Percentiles rank a stretch among this genome's conserved stretches.
These are phyloP conservation scores for Phortica magna DNA, from an alignment of 2,888 invertebrate species.

Conservation along the genomic window DNA sequence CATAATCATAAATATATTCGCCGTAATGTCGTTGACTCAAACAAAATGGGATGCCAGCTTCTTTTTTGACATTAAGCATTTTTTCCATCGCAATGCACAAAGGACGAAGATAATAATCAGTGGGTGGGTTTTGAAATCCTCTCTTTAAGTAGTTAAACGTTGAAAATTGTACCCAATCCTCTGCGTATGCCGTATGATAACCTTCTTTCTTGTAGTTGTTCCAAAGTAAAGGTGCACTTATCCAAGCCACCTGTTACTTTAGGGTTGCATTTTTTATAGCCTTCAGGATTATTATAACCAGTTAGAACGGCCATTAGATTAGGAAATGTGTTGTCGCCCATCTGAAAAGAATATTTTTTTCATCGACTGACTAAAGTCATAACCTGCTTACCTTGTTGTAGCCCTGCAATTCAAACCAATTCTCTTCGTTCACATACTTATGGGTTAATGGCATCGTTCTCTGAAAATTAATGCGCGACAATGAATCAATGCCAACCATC, in stretches of 20 bases:
- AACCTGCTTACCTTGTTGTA: slow-evolving; percentile 79
- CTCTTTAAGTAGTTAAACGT: too few relatives aligned
- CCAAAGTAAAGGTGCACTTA: slow-evolving; percentile 87
- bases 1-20: slow-evolving; percentile 84
- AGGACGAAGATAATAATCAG: slow-evolving; percentile 89
- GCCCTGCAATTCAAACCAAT: too few relatives aligned
- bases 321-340: slow-evolving; percentile 93
- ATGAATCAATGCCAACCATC: too few relatives aligned
- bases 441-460: too few relatives aligned
- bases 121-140: slow-evolving; percentile 86
- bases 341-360: slow-evolving; percentile 76
- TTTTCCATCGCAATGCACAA: slow-evolving; percentile 84
- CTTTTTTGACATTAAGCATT: slow-evolving; percentile 77
- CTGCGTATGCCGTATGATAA: too few relatives aligned
- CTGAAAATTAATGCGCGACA: too few relatives aligned
- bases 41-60: slow-evolving; percentile 80
- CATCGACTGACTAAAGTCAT: not conserved
- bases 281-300: slow-evolving; percentile 81
- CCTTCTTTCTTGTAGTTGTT: slow-evolving; percentile 82
- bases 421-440: too few relatives aligned
- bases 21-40: slow-evolving; percentile 82
- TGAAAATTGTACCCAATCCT: too few relatives aligned
- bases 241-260: slow-evolving; percentile 81
- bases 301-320: too few relatives aligned
- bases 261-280: slow-evolving; percentile 79